Base-by-base conservation (phyloP, 2,888 invertebrate genomes). In the Caradrina clavipalpis region DNA sequence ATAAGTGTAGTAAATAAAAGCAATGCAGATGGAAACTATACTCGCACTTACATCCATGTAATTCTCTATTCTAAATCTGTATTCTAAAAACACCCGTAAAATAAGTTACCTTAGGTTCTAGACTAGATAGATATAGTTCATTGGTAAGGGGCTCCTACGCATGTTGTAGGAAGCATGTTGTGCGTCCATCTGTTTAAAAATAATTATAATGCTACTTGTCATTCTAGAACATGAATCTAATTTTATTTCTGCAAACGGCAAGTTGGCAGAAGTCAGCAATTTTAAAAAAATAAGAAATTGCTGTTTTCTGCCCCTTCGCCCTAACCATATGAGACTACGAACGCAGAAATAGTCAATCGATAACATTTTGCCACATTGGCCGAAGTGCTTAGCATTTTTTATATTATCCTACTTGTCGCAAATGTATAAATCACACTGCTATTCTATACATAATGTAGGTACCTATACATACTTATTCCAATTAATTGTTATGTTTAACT, bases 371-470 rank as follows among this genome's bases (percentile, higher is more conserved):
- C 15, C 26, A 47, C 7, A 42, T 26, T 57, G 35, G 11, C 42
- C 31, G n/a, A 59, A 69, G 13, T 22, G 26, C 22, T 45, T 50
- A 45, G 42, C 50, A 39, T 47, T 70, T 49, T 58, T 54, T 54
- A 50, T 61, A 42, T 22, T 56, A 15, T 55, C 35, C 3, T 54
- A 49, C 22, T 47, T 35, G 22, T 45, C 45, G n/a, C 17, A 47
- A n/a, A 39, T 21, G 39, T 70, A 59, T 22, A 45, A 15, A 21
- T 42, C 5, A 60, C 22, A 50, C n/a, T 17, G n/a, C n/a, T 47
- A 47, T n/a, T 7, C n/a, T 47, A 47, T 47, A 47, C 47, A 42
- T 47, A 47, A n/a, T 47, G 13, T 22, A 51, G 51, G 22, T 42
- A 42, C 42, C 42, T 42, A 47, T 60, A 26, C 13, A 13, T 54